Evolutionary conservation across 2,113 vertebrate genomes (phyloP), one percentile per base, ranked within the genome.

Genomic region (Chascanopsetta lugubris): DNA sequence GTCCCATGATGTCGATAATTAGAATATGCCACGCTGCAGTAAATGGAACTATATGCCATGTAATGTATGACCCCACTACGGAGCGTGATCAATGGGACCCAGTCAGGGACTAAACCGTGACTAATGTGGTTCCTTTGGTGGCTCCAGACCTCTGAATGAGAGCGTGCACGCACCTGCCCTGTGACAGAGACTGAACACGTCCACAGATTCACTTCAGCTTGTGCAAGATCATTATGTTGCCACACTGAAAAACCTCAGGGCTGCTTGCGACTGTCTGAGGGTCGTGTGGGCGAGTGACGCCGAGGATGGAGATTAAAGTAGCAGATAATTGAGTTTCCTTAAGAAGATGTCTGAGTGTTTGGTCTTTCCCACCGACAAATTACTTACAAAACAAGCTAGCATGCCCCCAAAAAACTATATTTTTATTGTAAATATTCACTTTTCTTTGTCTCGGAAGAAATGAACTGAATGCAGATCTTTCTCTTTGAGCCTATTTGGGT

Each of bases 61-160:
- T 45, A 58, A 72, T 21, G 57, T 54, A 70, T 47, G 69, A 46
- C 20, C 30, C 53, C 24, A 43, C 45, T 27, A 40, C 61, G 75
- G 45, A 53, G 74, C 18, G 43, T 18, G 66, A 83, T 86, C 77
- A 72, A 81, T 80, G 69, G 17, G 38, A 47, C 13, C 58, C 17
- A 53, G 1, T 45, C 51, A 64, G 29, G 64, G 55, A 38, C 53
- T 51, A 58, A 61, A 51, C 48, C 61, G 15, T 77, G 79, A 83
- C 60, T 77, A 77, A 86, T 72, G 53, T 38, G 60, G 42, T 55
- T 79, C 48, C 51, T 58, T 60, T 18, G 17, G 56, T 49, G 62
- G 51, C 67, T 74, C 21, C 47, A 55, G 25, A 62, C 60, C 64
- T 51, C 40, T 55, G 45, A 72, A 68, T 61, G 38, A 20, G n/a